A percentile compares a stretch with the other conserved stretches of the same genome.
These are phyloP conservation scores for Lordiphosa stackelbergi DNA, from an alignment of 1,140 invertebrate genomes.

Conservation along the genomic window DNA sequence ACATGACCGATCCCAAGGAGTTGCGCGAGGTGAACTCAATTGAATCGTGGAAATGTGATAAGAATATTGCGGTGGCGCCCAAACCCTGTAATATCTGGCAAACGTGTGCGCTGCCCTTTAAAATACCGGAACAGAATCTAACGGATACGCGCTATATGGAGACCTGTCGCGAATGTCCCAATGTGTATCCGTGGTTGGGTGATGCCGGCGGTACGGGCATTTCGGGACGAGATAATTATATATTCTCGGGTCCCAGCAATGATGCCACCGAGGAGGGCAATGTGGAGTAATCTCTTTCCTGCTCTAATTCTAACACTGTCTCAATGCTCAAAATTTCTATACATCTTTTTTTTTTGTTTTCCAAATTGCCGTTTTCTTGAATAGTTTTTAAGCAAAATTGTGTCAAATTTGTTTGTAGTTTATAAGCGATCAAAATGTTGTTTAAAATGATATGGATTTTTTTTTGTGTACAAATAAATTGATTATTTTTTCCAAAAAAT, in stretches of 20 bases:
- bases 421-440: conserved; percentile 35
- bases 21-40: conserved; percentile 82
- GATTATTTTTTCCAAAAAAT: conserved; percentile 30
- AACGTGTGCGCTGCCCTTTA: conserved; percentile 90
- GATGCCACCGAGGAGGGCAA: not conserved
- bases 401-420: conserved; percentile 61
- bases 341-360: conserved; percentile 7
- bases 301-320: not conserved
- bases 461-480: conserved; percentile 51
- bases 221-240: conserved; percentile 87
- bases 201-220: conserved; percentile 90
- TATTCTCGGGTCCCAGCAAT: conserved; percentile 54
- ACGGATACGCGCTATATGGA: conserved; percentile 91
- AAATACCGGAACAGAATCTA: conserved; percentile 85
- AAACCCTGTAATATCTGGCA: conserved; percentile 88
- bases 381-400: conserved; percentile 58
- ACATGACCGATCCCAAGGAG: conserved; percentile 92
- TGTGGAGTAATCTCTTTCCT: not conserved
- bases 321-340: not conserved
- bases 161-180: conserved; percentile 91
- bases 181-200: conserved; percentile 81
- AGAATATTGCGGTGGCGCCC: conserved; percentile 82
- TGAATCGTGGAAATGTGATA: conserved; percentile 89
- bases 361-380: conserved; percentile 2
- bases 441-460: conserved; percentile 23